Conservation (phyloP, 2,113 vertebrate species). For the Anolis sagrei region DNA sequence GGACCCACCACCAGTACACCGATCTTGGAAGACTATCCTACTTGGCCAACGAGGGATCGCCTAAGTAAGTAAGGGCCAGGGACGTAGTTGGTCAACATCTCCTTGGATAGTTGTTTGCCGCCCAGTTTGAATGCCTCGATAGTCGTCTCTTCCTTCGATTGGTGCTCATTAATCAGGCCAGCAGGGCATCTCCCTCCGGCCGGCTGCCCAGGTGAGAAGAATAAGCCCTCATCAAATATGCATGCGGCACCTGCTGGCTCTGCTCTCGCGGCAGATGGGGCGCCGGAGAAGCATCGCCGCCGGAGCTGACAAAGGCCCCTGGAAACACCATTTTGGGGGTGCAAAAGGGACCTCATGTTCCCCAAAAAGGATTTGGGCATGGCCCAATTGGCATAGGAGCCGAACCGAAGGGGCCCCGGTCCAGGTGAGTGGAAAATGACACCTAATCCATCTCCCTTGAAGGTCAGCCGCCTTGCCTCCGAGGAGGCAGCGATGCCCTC, state of each 20-base stretch:
- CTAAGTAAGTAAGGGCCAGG: too few species aligned
- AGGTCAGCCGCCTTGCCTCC: too few species aligned
- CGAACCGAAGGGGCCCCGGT: background rate
- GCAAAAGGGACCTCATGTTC: rapidly evolving
- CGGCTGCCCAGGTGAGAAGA: constrained; percentile 74
- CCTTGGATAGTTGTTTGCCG: too few species aligned
- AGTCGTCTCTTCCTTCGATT: too few species aligned
- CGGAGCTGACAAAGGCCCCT: rapidly evolving
- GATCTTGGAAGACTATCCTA: too few species aligned
- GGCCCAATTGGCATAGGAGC: rapidly evolving
- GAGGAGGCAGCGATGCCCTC: too few species aligned
- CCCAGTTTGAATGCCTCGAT: too few species aligned
- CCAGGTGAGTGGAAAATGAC: constrained; percentile 32
- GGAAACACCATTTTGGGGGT: rapidly evolving
- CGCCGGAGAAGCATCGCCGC: background rate
- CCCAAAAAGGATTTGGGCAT: background rate
- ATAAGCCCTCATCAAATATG: constrained; percentile 92
- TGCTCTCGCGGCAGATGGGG: constrained; percentile 10
- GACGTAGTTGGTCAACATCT: too few species aligned
- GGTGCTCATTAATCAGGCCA: too few species aligned
- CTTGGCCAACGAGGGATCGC: too few species aligned
- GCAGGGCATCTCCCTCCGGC: constrained; percentile 67
- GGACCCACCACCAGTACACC: too few species aligned
- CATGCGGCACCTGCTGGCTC: constrained; percentile 64
- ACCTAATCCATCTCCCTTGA: background rate